A percentile compares a stretch with the other conserved stretches of the same genome.
These are phyloP conservation scores for Glossophaga mutica DNA, from an alignment of 2,797 vertebrate genomes.

Conservation along the genomic window DNA sequence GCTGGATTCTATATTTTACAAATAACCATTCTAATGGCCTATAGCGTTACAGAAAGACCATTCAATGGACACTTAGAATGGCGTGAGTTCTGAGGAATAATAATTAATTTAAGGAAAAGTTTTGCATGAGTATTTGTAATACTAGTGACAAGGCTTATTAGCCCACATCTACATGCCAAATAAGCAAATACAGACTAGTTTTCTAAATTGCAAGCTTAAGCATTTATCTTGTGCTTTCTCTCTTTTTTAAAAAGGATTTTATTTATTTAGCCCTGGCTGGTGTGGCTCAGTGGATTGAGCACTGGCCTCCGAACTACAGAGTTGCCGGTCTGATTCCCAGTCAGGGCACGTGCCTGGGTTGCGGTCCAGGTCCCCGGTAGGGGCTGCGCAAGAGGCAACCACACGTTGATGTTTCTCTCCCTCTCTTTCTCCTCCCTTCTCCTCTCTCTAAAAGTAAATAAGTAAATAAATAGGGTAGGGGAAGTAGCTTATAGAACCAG, in stretches of 20 bases:
- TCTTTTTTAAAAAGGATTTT: no score
- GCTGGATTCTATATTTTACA: not conserved
- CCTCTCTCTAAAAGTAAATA: no score
- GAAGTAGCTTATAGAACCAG: not conserved
- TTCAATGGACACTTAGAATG: not conserved
- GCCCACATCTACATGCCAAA: not conserved
- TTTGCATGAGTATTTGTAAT: not conserved
- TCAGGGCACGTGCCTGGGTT: no score
- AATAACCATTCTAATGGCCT: not conserved
- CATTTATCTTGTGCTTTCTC: conserved; percentile 34
- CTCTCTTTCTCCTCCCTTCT: no score
- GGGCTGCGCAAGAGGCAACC: no score
- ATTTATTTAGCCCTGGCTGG: no score
- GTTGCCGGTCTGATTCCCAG: no score
- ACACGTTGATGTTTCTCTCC: no score
- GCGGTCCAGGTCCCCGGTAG: no score
- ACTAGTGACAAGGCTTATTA: not conserved
- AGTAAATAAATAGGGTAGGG: no score
- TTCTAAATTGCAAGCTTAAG: not conserved
- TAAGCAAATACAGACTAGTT: not conserved
- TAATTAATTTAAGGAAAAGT: not conserved
- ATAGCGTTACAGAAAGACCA: not conserved
- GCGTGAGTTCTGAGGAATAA: not conserved
- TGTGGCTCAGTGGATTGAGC: no score
- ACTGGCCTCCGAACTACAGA: no score